Evolutionary conservation across 2,797 vertebrate genomes (phyloP).

Genomic region (Nannoperca obscura): DNA sequence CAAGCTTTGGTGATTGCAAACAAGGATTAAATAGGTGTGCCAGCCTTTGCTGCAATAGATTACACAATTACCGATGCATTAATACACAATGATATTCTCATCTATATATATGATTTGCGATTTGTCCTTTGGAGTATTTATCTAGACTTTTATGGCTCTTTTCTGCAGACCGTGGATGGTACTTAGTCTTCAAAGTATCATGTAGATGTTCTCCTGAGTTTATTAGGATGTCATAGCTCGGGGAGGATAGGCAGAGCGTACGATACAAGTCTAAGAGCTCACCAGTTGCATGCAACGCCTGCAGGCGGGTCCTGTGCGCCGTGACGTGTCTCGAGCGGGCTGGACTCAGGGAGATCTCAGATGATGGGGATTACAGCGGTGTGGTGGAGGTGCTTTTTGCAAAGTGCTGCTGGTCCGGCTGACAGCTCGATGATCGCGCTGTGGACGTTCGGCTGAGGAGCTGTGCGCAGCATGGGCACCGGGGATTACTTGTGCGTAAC

Average conservation of each 20-base stretch:
- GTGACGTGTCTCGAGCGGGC: conserved; percentile 80
- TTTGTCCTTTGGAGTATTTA: not conserved
- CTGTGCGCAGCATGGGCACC: conserved; percentile 88
- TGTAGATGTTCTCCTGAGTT: not conserved
- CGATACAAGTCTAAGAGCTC: not conserved
- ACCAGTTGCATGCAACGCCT: conserved; percentile 54
- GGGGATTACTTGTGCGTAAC: conserved; percentile 95
- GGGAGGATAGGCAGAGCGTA: not conserved
- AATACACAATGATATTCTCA: not conserved
- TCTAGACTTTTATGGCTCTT: not conserved
- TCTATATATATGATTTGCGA: not conserved
- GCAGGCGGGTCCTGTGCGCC: conserved; percentile 68
- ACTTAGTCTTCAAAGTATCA: not conserved
- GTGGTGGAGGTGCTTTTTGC: conserved; percentile 48
- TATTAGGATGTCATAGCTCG: not conserved
- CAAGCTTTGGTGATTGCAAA: not conserved
- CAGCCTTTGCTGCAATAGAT: not conserved
- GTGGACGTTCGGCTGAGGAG: conserved; percentile 64
- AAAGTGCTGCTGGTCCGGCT: conserved; percentile 58
- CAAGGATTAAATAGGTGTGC: not conserved
- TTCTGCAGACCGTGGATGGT: not conserved
- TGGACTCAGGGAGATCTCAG: conserved; percentile 69
- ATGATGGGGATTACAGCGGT: conserved; percentile 73
- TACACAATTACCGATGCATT: not conserved
- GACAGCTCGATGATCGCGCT: conserved; percentile 63